These are phyloP conservation scores for Oreochromis aureus DNA, from an alignment of 2,113 vertebrate species.

Conservation along the genomic window DNA sequence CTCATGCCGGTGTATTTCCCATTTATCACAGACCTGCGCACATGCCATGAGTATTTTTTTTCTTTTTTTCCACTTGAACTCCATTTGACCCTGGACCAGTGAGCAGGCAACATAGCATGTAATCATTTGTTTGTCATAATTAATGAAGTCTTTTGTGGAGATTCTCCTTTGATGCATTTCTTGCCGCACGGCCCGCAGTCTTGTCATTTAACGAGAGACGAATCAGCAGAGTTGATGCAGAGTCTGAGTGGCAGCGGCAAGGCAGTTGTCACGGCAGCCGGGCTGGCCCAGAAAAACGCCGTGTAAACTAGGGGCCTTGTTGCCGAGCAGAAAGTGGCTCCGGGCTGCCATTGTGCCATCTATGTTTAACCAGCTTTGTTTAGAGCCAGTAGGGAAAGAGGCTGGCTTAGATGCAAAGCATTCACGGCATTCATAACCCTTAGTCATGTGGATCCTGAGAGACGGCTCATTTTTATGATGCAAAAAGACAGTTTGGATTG, in stretches of 20 bases:
- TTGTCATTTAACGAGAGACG: constrained; percentile 13
- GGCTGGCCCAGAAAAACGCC: constrained; percentile 17
- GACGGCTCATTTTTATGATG: background rate
- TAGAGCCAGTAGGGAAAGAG: background rate
- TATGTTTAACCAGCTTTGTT: constrained; percentile 41
- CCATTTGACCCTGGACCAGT: constrained; percentile 12
- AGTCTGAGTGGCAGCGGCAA: constrained; percentile 47
- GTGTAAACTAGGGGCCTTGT: constrained; percentile 29
- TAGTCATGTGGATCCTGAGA: background rate
- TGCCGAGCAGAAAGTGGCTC: constrained; percentile 46
- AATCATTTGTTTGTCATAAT: constrained; percentile 46
- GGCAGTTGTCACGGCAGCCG: constrained; percentile 42
- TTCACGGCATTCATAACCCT: background rate
- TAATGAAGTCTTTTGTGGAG: constrained; percentile 5
- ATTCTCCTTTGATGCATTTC: constrained; percentile 15
- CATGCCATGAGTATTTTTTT: constrained; percentile 1
- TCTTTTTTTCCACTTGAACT: constrained; percentile 16
- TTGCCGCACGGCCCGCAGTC: constrained; percentile 9
- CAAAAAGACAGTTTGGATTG: background rate
- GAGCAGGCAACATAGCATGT: constrained; percentile 15
- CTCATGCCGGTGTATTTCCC: constrained; percentile 14
- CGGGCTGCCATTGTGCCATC: constrained; percentile 24
- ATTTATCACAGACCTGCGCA: constrained; percentile 25
- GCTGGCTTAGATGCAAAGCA: constrained; percentile 2
- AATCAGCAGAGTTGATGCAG: constrained; percentile 23